Evolutionary conservation across 2,113 vertebrate genomes (phyloP).

Genomic region (Sander vitreus): DNA sequence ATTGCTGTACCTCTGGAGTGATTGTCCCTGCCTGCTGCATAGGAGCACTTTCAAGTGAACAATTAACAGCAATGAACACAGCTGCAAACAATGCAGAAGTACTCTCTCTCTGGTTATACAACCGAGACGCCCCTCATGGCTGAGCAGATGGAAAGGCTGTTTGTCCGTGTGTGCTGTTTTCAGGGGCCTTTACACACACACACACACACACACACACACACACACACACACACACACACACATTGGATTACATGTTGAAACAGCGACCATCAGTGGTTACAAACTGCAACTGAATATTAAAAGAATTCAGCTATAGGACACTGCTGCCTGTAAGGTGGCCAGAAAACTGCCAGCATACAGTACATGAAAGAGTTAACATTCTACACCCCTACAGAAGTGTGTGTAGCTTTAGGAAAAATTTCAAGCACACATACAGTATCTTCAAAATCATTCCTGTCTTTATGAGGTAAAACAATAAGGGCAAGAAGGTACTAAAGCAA

Average conservation of each 20-base stretch:
- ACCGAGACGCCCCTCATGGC: not conserved
- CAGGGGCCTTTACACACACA: conserved; percentile 3
- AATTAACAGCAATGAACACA: conserved; percentile 56
- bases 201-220: no score
- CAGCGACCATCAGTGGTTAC: conserved; percentile 68
- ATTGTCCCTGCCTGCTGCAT: conserved; percentile 72
- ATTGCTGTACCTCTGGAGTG: conserved; percentile 48
- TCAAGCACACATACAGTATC: conserved; percentile 29
- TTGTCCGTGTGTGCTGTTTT: conserved; percentile 28
- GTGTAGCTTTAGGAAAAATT: not conserved
- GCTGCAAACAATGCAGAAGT: conserved; percentile 56
- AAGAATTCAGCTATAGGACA: conserved; percentile 15
- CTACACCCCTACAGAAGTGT: conserved; percentile 11
- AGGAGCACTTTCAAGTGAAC: conserved; percentile 73
- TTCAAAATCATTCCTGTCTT: conserved; percentile 48
- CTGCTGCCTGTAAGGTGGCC: conserved; percentile 15
- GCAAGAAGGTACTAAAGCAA: conserved; percentile 11
- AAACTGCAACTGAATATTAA: conserved; percentile 46
- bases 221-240: not conserved
- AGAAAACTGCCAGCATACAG: conserved; percentile 33
- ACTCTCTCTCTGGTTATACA: conserved; percentile 32
- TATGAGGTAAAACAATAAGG: conserved; percentile 55
- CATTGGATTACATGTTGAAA: conserved; percentile 42
- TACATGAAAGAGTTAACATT: conserved; percentile 32
- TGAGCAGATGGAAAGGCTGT: conserved; percentile 38